A percentile compares a stretch with the other conserved stretches of the same genome.
Conservation (phyloP, 2,113 vertebrate species). For the Chascanopsetta lugubris region DNA sequence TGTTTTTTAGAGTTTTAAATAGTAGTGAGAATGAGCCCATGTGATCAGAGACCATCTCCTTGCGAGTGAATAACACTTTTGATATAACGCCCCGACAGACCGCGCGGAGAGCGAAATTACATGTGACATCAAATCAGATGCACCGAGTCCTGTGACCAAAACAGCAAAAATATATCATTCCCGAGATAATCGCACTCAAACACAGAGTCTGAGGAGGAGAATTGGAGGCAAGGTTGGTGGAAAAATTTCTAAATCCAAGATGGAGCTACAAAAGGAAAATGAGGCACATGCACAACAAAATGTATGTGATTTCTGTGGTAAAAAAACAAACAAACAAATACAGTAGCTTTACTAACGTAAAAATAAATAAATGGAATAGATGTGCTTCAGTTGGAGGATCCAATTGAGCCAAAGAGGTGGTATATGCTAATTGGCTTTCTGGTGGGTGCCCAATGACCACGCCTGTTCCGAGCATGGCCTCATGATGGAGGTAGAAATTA, state of each 20-base stretch:
- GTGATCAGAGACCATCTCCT: constrained; percentile 52
- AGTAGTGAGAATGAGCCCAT: background rate
- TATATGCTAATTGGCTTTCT: too few relatives aligned
- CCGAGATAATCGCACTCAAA: constrained; percentile 45
- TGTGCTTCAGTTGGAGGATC: background rate
- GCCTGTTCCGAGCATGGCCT: too few relatives aligned
- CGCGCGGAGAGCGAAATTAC: constrained; percentile 42
- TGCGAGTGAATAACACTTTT: constrained; percentile 47
- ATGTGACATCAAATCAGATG: constrained; percentile 55
- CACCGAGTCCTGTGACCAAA: constrained; percentile 25
- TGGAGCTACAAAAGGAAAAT: constrained; percentile 5
- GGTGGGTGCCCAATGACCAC: too few relatives aligned
- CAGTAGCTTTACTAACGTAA: too few relatives aligned
- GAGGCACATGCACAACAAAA: background rate
- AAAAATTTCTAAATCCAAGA: constrained; percentile 9
- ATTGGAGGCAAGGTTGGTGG: constrained; percentile 28
- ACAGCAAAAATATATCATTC: constrained; percentile 31
- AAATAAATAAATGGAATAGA: too few relatives aligned
- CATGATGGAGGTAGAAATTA: too few relatives aligned
- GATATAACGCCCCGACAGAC: constrained; percentile 49
- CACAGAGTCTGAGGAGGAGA: constrained; percentile 8
- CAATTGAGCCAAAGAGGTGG: too few relatives aligned
- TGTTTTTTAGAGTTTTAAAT: constrained; percentile 24
- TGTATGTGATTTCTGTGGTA: background rate
- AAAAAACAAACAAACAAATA: too few relatives aligned